These are phyloP conservation scores for Microplitis mediator DNA, from an alignment of 1,140 invertebrate genomes.

Conservation along the genomic window DNA sequence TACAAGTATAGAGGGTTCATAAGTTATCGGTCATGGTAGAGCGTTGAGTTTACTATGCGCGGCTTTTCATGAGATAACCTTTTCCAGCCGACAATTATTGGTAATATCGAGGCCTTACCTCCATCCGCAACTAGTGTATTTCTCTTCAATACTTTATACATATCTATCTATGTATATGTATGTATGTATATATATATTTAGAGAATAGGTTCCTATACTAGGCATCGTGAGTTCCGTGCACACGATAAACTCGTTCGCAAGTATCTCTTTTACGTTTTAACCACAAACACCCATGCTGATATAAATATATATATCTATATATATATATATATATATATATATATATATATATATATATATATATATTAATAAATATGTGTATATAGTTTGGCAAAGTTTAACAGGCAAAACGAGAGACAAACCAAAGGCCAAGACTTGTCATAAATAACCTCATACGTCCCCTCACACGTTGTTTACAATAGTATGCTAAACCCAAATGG, in stretches of 20 bases:
- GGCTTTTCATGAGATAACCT: slow-evolving; percentile 51
- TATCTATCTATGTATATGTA: not conserved
- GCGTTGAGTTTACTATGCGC: slow-evolving; percentile 44
- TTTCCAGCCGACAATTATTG: slow-evolving; percentile 56
- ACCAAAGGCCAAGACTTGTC: slow-evolving; percentile 25
- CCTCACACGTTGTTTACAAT: slow-evolving; percentile 40
- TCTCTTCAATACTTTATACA: slow-evolving; percentile 8
- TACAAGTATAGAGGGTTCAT: slow-evolving; percentile 31
- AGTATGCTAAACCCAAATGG: slow-evolving; percentile 40
- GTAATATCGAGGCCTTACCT: slow-evolving; percentile 50
- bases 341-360: not conserved
- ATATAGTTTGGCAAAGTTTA: not conserved
- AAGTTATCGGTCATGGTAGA: slow-evolving; percentile 46
- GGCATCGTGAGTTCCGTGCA: slow-evolving; percentile 1
- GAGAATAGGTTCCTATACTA: not conserved
- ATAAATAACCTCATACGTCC: slow-evolving; percentile 30
- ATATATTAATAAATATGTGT: too few species aligned
- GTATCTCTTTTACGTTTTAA: slow-evolving; percentile 20
- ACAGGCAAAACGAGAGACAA: slow-evolving; percentile 16
- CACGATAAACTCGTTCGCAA: slow-evolving; percentile 34
- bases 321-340: not conserved
- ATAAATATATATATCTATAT: not conserved
- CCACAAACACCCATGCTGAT: not conserved
- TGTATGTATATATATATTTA: too few species aligned
- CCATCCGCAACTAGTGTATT: slow-evolving; percentile 13